Evolutionary conservation across 2,888 invertebrate genomes (phyloP).

Genomic region (Xestia sexstrigata): DNA sequence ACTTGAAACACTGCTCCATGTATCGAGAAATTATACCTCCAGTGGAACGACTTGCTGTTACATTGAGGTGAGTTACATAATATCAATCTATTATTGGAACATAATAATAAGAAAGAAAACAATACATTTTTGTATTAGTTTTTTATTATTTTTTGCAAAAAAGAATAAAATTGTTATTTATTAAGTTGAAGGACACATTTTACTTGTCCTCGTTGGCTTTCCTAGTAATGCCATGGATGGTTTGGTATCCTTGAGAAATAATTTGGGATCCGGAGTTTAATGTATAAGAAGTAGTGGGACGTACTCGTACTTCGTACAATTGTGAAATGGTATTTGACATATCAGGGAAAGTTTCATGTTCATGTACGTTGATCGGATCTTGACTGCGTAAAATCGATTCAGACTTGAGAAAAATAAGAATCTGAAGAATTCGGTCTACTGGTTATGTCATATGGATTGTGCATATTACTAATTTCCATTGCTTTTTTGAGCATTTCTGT

Average conservation of each 20-base stretch:
- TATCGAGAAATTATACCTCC: too few species aligned
- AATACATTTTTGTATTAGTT: too few species aligned
- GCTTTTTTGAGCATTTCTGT: constrained; percentile 59
- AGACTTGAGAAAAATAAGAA: constrained; percentile 53
- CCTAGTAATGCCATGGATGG: constrained; percentile 59
- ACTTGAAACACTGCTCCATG: constrained; percentile 58
- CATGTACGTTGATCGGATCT: constrained; percentile 52
- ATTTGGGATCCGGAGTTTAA: constrained; percentile 48
- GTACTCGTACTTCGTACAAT: constrained; percentile 48
- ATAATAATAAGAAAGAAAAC: too few species aligned
- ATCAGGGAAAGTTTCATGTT: constrained; percentile 53
- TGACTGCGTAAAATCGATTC: constrained; percentile 51
- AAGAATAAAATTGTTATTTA: too few species aligned
- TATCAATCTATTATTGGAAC: constrained; percentile 59
- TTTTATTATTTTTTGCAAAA: too few species aligned
- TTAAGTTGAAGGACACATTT: constrained; percentile 58
- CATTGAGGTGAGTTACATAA: constrained; percentile 56
- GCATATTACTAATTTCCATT: constrained; percentile 61
- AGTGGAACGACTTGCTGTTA: constrained; percentile 58
- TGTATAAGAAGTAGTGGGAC: constrained; percentile 15
- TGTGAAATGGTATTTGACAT: constrained; percentile 56
- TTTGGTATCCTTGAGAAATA: constrained; percentile 12
- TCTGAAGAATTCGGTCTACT: constrained; percentile 56
- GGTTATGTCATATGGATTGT: constrained; percentile 57
- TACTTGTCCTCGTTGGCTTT: constrained; percentile 59